Evolutionary conservation across 1,140 invertebrate species (phyloP), one percentile per base, ranked within the genome.

Genomic region (Brachionus rotundiformis): DNA sequence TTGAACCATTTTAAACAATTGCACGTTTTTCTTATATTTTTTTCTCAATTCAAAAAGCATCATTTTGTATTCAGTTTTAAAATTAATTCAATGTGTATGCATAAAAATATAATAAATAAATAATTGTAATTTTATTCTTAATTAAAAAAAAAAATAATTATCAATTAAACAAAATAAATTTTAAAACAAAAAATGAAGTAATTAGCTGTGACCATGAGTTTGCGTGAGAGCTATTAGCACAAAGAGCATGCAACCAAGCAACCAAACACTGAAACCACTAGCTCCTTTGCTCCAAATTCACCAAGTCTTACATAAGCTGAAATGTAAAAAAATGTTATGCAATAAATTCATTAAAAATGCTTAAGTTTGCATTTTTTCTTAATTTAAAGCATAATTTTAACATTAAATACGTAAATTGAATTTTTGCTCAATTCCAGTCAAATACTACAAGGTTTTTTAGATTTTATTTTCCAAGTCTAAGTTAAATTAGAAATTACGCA

Each of bases 321-420:
- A 68, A 19, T 36, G 31, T 33, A 19, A 36, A 68, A 36, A 68
- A 68, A 68, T 68, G 63, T 68, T 68, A 68, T 68, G 63, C 63
- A 68, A 68, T 31, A 68, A 68, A 33, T 68, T 68, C 16, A 68
- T 36, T 68, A 39, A 68, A 36, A 36, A 68, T 36, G 33, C 16
- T 19, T 68, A 4, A 36, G 31, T 68, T 68, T 68, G 16, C 27
- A 36, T 33, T 33, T 16, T 7, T 16, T 33, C 31, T 33, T 68
- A 36, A 19, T 68, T 36, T 36, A 68, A 68, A 68, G 33, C 63
- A 68, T 68, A 68, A 68, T 68, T 68, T 68, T 68, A 63, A 63
- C 29, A 29, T 29, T 11, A 63, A 63, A 63, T 33, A 63, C 61
- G 61, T 63, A 63, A 63, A 63, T 63, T 63, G 25, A 63, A 29